Conservation (phyloP, 2,797 vertebrate species). For the Parauchenoglanis punctatus region DNA sequence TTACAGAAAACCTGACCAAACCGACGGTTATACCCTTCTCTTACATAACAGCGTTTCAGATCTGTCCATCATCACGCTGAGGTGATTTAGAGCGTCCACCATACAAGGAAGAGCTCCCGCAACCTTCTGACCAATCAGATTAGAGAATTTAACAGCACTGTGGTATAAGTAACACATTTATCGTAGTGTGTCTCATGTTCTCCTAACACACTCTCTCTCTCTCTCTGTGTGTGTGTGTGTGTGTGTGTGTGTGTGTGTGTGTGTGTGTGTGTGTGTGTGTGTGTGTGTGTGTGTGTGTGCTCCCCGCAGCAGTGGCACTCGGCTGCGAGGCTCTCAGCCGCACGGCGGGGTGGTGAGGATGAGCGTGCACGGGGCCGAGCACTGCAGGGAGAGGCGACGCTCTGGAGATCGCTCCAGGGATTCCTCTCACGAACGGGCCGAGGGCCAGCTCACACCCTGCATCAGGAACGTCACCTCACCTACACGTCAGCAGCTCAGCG, state of each 20-base stretch:
- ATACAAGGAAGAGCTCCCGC: neutral
- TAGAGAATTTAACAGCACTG: neutral
- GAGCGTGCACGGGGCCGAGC: constrained; percentile 84
- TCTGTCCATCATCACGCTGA: neutral
- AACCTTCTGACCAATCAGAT: neutral
- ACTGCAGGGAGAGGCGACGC: constrained; percentile 83
- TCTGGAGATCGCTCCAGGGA: constrained; percentile 94
- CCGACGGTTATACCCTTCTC: neutral
- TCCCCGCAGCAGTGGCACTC: constrained; percentile 72
- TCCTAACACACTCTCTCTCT: too few relatives aligned
- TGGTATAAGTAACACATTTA: neutral
- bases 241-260: neutral
- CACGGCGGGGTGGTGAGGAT: constrained; percentile 79
- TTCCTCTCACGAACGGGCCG: constrained; percentile 91
- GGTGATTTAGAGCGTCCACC: neutral
- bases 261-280: neutral
- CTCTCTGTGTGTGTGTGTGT: too few relatives aligned
- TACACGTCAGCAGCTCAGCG: constrained; percentile 86
- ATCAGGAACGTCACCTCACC: constrained; percentile 96
- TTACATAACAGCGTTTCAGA: neutral
- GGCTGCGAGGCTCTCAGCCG: constrained; percentile 77
- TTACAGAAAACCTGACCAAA: neutral
- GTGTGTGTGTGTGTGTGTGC: neutral
- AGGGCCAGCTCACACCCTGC: constrained; percentile 94
- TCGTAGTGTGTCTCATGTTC: too few relatives aligned